phyloP scores from a whole-genome alignment of 2,797 vertebrate genomes.

The Myotis myotis region DNA sequence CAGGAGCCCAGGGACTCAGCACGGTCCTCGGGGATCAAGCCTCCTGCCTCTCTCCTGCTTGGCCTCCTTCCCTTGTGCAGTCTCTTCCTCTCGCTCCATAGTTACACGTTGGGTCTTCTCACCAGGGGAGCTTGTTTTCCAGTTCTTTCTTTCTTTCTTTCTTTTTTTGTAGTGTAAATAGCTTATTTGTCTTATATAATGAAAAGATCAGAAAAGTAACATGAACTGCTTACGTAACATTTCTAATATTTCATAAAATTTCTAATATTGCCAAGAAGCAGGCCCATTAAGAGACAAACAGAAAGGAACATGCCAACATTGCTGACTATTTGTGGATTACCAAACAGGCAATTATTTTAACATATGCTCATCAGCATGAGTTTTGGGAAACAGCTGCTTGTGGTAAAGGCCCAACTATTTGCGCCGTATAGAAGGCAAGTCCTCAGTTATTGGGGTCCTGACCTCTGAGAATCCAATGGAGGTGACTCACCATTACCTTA shows the following conservation, averaged over 20 bases:
- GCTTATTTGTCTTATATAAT: slow-evolving; percentile 94
- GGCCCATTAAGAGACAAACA: slow-evolving; percentile 87
- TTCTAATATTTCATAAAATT: slow-evolving; percentile 39
- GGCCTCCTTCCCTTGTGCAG: background rate
- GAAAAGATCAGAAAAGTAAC: slow-evolving; percentile 92
- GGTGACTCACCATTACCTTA: background rate
- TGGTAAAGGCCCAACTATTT: slow-evolving; percentile 13
- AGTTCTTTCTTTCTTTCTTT: background rate
- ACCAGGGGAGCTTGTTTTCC: background rate
- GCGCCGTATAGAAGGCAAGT: background rate
- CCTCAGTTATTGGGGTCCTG: background rate
- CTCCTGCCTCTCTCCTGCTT: background rate
- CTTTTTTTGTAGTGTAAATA: slow-evolving; percentile 90
- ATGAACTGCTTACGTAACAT: slow-evolving; percentile 89
- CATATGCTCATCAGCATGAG: slow-evolving; percentile 49
- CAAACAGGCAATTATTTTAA: slow-evolving; percentile 67
- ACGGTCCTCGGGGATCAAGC: fast-evolving
- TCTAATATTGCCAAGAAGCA: slow-evolving; percentile 90
- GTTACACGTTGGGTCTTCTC: background rate
- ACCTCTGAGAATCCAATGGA: background rate
- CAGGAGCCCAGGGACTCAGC: background rate
- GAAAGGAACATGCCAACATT: slow-evolving; percentile 89
- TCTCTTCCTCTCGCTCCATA: background rate
- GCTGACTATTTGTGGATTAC: slow-evolving; percentile 74
- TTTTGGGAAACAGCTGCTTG: slow-evolving; percentile 56